Conservation (phyloP, 2,888 invertebrate species). For the Drosophila ochracea region DNA sequence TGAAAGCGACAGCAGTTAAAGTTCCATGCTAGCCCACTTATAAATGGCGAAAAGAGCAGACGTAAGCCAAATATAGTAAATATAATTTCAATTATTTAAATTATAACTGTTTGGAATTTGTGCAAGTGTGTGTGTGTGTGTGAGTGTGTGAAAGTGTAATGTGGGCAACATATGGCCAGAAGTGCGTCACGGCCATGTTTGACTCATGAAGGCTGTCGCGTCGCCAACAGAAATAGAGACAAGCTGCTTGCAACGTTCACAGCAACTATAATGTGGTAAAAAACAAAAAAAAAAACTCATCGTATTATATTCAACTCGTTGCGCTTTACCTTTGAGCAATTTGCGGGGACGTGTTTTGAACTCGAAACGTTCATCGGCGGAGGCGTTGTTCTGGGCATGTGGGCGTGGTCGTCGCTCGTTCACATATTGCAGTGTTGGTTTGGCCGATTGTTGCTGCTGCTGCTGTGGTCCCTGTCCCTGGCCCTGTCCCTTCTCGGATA, state of each 20-base stretch:
- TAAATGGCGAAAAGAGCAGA: background rate
- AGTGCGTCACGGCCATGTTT: constrained; percentile 56
- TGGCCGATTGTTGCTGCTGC: constrained; percentile 73
- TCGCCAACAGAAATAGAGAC: constrained; percentile 4
- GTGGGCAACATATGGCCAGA: constrained; percentile 37
- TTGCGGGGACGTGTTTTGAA: constrained; percentile 84
- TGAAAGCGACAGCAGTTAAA: background rate
- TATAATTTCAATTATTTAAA: constrained; percentile 64
- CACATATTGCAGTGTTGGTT: constrained; percentile 83
- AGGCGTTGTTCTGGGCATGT: constrained; percentile 59
- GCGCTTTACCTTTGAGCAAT: constrained; percentile 83
- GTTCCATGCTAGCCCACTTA: background rate
- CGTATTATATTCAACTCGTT: background rate
- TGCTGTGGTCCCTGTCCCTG: constrained; percentile 4
- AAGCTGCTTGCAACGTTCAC: constrained; percentile 45
- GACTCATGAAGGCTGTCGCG: constrained; percentile 5
- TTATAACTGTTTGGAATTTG: constrained; percentile 31
- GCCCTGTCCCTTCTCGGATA: constrained; percentile 78
- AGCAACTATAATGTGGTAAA: constrained; percentile 53
- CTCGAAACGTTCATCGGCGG: constrained; percentile 83
- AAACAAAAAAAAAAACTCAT: constrained; percentile 10
- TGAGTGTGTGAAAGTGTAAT: constrained; percentile 40
- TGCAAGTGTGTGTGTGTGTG: constrained; percentile 13
- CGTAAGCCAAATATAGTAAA: constrained; percentile 16
- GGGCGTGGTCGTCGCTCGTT: constrained; percentile 84